These are phyloP conservation scores for Bucorvus abyssinicus DNA, from an alignment of 2,797 vertebrate genomes.

Conservation along the genomic window DNA sequence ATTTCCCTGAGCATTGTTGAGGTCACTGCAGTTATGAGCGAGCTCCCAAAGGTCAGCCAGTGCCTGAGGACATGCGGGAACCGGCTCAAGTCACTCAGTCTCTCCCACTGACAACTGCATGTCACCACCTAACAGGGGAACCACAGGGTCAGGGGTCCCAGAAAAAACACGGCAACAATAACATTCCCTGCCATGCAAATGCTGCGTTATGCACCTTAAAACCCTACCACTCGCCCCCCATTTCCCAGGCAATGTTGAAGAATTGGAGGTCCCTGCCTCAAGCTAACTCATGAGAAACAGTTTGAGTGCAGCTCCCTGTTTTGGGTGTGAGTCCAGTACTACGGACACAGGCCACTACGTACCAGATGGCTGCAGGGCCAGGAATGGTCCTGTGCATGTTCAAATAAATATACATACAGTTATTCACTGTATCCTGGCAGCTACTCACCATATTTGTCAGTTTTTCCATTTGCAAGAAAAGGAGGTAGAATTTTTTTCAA, in stretches of 20 bases:
- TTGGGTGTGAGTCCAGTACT: neutral
- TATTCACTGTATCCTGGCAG: neutral
- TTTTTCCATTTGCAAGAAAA: neutral
- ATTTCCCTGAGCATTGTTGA: neutral
- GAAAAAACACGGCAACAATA: neutral
- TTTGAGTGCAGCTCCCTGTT: neutral
- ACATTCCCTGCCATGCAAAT: no score
- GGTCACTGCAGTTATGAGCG: accelerated
- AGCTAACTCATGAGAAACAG: neutral
- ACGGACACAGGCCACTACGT: no score
- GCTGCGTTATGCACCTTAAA: neutral
- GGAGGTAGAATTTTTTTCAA: neutral
- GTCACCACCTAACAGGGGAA: neutral
- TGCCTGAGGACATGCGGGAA: accelerated
- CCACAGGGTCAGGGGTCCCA: no score
- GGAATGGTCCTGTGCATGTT: accelerated
- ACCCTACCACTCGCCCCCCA: neutral
- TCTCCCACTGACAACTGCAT: neutral
- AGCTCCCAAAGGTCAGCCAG: neutral
- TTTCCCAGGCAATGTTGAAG: neutral
- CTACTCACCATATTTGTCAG: neutral
- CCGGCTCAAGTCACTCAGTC: accelerated
- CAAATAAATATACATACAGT: accelerated
- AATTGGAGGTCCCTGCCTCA: neutral
- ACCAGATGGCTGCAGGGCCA: neutral